Percentiles rank a stretch among this genome's conserved stretches.
Evolutionary conservation across 2,113 vertebrate genomes (phyloP).

Genomic region (Caranx melampygus): DNA sequence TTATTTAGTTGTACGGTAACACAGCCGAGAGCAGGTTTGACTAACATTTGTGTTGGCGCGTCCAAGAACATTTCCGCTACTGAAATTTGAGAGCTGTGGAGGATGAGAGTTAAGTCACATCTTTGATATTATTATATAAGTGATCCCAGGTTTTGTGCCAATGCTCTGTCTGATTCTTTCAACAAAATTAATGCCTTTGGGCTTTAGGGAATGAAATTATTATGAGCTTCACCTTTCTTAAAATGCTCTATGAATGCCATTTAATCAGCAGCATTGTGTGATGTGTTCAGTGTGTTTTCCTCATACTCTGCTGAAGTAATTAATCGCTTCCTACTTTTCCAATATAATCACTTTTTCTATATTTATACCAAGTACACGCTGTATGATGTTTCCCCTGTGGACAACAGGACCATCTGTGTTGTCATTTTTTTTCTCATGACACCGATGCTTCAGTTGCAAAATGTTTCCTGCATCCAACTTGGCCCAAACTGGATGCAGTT

Average conservation of each 20-base stretch:
- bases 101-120: not conserved
- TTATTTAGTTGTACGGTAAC: not conserved
- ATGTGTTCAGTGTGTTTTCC: conserved; percentile 33
- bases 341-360: conserved; percentile 73
- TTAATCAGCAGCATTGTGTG: conserved; percentile 8
- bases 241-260: conserved; percentile 28
- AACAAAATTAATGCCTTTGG: not conserved
- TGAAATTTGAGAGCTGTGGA: not conserved
- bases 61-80: not conserved
- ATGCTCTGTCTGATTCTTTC: not conserved
- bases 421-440: conserved; percentile 69
- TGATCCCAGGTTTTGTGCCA: not conserved
- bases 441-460: conserved; percentile 66
- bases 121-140: not conserved
- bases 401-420: conserved; percentile 77
- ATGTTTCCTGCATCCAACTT: conserved; percentile 52
- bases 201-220: not conserved
- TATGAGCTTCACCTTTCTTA: conserved; percentile 21
- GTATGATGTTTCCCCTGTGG: conserved; percentile 70
- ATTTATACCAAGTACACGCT: conserved; percentile 70
- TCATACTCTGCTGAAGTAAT: conserved; percentile 50
- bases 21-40: no score
- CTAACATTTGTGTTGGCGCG: not conserved
- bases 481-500: conserved; percentile 32
- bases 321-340: conserved; percentile 64